A percentile compares a stretch with the other conserved stretches of the same genome.
Conservation (phyloP, 2,888 invertebrate genomes). For the Noctua comes region DNA sequence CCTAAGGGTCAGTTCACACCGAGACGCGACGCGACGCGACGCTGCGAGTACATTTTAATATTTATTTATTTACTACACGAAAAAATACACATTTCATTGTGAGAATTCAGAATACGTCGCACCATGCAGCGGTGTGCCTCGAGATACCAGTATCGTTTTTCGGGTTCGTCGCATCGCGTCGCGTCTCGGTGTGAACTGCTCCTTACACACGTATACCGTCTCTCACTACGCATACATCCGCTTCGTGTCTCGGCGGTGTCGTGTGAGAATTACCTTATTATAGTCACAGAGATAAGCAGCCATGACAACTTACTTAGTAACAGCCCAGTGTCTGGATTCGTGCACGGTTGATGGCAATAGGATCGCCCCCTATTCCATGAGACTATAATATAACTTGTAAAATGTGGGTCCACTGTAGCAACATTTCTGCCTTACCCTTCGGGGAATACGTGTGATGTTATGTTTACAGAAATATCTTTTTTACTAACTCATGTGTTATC, state of each 20-base stretch:
- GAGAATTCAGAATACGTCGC: too few species aligned
- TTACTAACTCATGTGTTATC: neutral
- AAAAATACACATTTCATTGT: too few species aligned
- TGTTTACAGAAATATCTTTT: neutral
- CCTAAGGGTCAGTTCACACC: too few species aligned
- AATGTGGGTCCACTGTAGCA: neutral
- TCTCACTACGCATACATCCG: neutral
- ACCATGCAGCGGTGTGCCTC: too few species aligned
- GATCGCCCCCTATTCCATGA: neutral
- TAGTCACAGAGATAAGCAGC: neutral
- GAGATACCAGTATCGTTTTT: too few species aligned
- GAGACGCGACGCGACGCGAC: too few species aligned
- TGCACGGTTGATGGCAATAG: neutral
- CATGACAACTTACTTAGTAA: neutral
- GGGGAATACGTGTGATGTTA: neutral
- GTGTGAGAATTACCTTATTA: neutral
- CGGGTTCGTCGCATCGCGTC: too few species aligned
- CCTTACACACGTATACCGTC: neutral
- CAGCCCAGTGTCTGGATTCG: neutral
- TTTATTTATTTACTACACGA: too few species aligned
- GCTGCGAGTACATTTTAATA: too few species aligned
- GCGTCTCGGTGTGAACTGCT: too few species aligned
- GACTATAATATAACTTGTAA: neutral
- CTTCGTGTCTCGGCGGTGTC: neutral
- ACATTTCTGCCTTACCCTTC: neutral